phyloP scores from a whole-genome alignment of 1,140 invertebrate species.

The Aplysia californica region DNA sequence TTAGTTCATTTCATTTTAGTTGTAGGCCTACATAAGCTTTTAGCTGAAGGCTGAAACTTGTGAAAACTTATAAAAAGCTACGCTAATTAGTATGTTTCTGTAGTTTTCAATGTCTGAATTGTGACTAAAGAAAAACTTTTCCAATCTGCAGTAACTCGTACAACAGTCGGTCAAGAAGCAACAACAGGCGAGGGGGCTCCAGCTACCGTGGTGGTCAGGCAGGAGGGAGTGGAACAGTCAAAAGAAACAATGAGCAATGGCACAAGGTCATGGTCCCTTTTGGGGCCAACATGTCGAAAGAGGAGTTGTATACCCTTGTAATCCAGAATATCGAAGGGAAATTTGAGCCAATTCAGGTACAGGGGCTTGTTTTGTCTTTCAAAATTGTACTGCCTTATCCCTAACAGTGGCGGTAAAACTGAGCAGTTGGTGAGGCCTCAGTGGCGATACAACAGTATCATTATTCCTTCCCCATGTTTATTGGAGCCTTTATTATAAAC shows the following conservation, averaged over 20 bases:
- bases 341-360: conserved; percentile 21
- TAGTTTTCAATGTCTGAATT: not conserved
- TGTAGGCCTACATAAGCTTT: too few species aligned
- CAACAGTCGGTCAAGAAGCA: not conserved
- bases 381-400: not conserved
- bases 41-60: too few species aligned
- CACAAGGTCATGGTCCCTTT: conserved; percentile 23
- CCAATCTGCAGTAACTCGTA: not conserved
- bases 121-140: not conserved
- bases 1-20: too few species aligned
- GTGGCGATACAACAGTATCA: not conserved
- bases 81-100: too few species aligned
- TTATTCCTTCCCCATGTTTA: not conserved
- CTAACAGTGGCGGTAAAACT: not conserved
- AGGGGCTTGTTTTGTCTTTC: not conserved
- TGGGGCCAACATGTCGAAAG: not conserved
- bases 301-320: conserved; percentile 8
- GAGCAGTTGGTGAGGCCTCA: not conserved
- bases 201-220: not conserved
- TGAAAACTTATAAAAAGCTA: too few species aligned
- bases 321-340: conserved; percentile 5
- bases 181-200: not conserved
- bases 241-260: not conserved
- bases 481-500: too few species aligned
- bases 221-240: too few species aligned